These are phyloP conservation scores for Cirrhinus mrigala DNA, from an alignment of 2,797 vertebrate species.

Conservation along the genomic window DNA sequence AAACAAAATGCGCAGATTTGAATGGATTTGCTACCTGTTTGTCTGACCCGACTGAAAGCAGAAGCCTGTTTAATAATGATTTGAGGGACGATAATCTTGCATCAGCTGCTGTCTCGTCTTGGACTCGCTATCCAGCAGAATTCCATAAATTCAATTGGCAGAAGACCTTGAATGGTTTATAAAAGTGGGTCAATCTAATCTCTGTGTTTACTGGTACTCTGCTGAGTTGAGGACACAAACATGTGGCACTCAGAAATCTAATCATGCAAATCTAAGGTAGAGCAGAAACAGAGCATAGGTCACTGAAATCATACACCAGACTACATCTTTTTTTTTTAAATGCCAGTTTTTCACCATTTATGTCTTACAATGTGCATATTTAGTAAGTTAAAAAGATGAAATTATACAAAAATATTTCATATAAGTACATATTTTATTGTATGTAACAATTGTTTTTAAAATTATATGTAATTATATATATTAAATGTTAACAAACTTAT, in stretches of 20 bases:
- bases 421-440: no score
- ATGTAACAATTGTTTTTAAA: background rate
- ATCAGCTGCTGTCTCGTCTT: slow-evolving; percentile 23
- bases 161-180: slow-evolving; percentile 36
- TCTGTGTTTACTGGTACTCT: slow-evolving; percentile 30
- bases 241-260: slow-evolving; percentile 25
- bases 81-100: slow-evolving; percentile 1
- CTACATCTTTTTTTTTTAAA: background rate
- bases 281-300: background rate
- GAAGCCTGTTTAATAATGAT: slow-evolving; percentile 20
- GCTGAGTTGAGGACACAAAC: slow-evolving; percentile 13
- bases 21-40: background rate
- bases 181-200: slow-evolving; percentile 42
- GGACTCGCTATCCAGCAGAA: background rate
- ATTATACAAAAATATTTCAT: no score
- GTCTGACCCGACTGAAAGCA: background rate
- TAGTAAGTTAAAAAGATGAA: no score
- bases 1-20: background rate
- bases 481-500: background rate
- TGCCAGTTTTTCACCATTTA: background rate
- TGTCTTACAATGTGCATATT: background rate
- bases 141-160: slow-evolving; percentile 19
- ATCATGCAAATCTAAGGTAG: slow-evolving; percentile 30
- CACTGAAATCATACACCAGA: slow-evolving; percentile 10
- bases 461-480: background rate